These are phyloP conservation scores for Etheostoma spectabile DNA, from an alignment of 2,113 vertebrate genomes.

Conservation along the genomic window DNA sequence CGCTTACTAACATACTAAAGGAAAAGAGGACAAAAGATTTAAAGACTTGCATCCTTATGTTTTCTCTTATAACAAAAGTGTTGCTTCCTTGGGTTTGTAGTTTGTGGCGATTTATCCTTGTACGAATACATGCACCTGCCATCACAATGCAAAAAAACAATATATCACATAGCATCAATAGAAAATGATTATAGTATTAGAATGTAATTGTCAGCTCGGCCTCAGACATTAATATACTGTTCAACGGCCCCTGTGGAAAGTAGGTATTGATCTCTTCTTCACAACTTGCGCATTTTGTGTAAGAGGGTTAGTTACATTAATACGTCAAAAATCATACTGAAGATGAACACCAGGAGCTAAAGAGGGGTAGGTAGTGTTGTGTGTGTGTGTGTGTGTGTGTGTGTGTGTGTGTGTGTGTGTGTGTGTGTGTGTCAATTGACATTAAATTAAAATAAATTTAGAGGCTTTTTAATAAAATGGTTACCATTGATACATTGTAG, in stretches of 20 bases:
- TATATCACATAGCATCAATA: conserved; percentile 2
- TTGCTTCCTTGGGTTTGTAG: neutral
- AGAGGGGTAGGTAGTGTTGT: conserved; percentile 11
- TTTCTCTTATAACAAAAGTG: neutral
- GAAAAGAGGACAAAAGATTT: neutral
- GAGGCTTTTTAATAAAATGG: neutral
- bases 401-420: too few species aligned
- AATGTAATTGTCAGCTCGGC: neutral
- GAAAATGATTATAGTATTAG: neutral
- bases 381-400: too few species aligned
- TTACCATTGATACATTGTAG: neutral
- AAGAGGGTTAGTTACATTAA: conserved; percentile 19
- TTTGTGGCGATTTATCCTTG: neutral
- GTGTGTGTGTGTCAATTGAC: too few species aligned
- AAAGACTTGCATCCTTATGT: neutral
- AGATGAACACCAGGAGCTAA: conserved; percentile 39
- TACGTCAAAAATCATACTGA: conserved; percentile 44
- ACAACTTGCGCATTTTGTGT: conserved; percentile 1
- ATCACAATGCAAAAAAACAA: neutral
- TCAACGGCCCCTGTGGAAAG: neutral
- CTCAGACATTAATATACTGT: conserved; percentile 7
- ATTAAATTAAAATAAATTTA: too few species aligned
- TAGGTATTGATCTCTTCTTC: neutral
- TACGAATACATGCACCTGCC: neutral
- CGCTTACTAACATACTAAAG: neutral